Conservation (phyloP, 2,113 vertebrate species). For the Stigmatopora nigra region DNA sequence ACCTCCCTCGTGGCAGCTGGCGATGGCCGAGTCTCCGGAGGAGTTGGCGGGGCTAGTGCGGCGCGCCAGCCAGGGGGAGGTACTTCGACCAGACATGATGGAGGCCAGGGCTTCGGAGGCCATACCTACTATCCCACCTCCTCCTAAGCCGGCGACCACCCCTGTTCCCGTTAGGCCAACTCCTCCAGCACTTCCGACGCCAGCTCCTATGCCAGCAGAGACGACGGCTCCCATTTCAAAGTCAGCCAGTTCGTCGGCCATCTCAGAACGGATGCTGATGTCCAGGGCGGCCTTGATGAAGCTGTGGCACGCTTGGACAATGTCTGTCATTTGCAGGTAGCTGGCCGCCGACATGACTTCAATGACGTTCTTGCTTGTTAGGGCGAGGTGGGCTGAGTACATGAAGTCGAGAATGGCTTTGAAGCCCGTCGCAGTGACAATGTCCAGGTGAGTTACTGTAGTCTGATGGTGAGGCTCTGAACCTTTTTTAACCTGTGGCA, state of each 20-base stretch:
- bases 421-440: constrained; percentile 94
- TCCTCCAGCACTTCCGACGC: constrained; percentile 49
- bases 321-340: constrained; percentile 98
- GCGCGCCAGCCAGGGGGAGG: constrained; percentile 89
- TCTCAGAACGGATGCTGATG: constrained; percentile 93
- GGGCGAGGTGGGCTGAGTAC: constrained; percentile 93
- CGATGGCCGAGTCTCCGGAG: constrained; percentile 94
- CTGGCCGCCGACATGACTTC: constrained; percentile 98
- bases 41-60: constrained; percentile 91
- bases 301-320: constrained; percentile 93
- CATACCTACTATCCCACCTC: constrained; percentile 62
- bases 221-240: constrained; percentile 81
- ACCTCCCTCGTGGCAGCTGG: constrained; percentile 92
- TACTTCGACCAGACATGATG: constrained; percentile 90
- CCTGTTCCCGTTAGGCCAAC: constrained; percentile 61
- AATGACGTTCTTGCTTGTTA: constrained; percentile 96
- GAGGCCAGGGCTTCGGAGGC: constrained; percentile 84
- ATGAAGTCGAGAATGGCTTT: constrained; percentile 98
- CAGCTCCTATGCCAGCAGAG: constrained; percentile 67
- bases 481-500: constrained; percentile 79
- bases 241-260: constrained; percentile 83
- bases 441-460: constrained; percentile 94
- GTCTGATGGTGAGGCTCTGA: constrained; percentile 82
- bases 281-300: constrained; percentile 97
- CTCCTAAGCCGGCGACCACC: constrained; percentile 66